A percentile compares a stretch with the other conserved stretches of the same genome.
phyloP scores from a whole-genome alignment of 2,888 invertebrate genomes.

The Megastigmus dorsalis region DNA sequence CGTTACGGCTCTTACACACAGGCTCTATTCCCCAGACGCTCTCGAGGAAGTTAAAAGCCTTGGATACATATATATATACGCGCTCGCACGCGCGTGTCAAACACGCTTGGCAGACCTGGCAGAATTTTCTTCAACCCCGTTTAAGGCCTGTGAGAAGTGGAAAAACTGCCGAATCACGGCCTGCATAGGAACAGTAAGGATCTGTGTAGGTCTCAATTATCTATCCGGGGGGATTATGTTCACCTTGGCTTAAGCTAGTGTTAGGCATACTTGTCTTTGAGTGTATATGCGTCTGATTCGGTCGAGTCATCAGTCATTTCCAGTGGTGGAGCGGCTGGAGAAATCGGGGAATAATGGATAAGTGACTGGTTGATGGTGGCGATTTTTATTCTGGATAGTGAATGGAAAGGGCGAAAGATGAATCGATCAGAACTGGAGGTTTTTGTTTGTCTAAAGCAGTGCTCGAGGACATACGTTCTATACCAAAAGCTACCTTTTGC shows the following conservation, averaged over 20 bases:
- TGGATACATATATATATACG: too few relatives aligned
- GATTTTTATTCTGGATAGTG: neutral
- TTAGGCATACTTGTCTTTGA: neutral
- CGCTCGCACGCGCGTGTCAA: neutral
- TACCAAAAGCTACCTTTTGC: too few relatives aligned
- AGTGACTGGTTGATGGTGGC: neutral
- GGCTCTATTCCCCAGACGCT: neutral
- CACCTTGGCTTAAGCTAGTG: neutral
- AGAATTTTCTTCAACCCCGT: neutral
- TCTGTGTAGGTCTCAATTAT: slow-evolving; percentile 3
- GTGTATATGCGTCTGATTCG: too few relatives aligned
- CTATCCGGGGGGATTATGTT: neutral
- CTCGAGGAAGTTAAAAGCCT: neutral
- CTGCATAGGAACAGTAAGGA: too few relatives aligned
- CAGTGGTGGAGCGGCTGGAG: neutral
- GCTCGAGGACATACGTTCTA: too few relatives aligned
- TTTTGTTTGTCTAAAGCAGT: too few relatives aligned
- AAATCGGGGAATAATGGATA: neutral
- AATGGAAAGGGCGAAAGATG: too few relatives aligned
- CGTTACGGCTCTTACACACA: neutral
- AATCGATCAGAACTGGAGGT: too few relatives aligned
- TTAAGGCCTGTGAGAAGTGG: neutral
- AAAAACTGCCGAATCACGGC: slow-evolving; percentile 11
- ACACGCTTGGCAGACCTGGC: too few relatives aligned
- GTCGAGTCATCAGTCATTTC: slow-evolving; percentile 9